Conservation (phyloP, 2,113 vertebrate species). For the Brachionichthys hirsutus region DNA sequence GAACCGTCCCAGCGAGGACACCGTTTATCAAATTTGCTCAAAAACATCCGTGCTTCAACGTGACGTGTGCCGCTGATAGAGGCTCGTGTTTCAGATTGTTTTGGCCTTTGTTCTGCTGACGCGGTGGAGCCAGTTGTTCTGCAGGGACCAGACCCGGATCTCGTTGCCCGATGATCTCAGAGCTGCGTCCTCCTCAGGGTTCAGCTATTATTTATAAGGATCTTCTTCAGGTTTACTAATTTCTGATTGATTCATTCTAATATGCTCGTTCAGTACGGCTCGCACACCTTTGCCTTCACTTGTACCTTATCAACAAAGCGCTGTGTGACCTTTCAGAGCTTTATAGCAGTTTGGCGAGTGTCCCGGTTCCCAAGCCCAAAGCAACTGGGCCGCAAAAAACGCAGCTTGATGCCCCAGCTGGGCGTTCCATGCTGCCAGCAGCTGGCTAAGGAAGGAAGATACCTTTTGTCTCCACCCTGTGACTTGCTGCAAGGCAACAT, state of each 20-base stretch:
- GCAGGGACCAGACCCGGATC: constrained; percentile 13
- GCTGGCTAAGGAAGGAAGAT: background rate
- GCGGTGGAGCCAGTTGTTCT: background rate
- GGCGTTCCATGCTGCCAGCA: background rate
- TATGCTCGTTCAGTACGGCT: background rate
- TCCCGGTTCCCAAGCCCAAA: constrained; percentile 35
- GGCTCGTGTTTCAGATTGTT: too few species aligned
- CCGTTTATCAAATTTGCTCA: too few species aligned
- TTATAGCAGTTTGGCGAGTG: constrained; percentile 16
- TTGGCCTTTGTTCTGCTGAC: too few species aligned
- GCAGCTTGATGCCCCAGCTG: background rate
- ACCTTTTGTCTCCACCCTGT: constrained; percentile 32
- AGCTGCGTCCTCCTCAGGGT: constrained; percentile 3
- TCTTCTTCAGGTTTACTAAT: constrained; percentile 7
- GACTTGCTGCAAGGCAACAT: background rate
- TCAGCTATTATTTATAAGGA: background rate
- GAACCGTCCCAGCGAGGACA: too few species aligned
- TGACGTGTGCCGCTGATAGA: too few species aligned
- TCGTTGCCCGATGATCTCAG: too few species aligned
- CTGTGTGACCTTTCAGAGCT: background rate
- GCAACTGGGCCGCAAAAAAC: constrained; percentile 13
- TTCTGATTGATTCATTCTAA: background rate
- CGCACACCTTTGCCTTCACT: fast-evolving
- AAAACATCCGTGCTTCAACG: too few species aligned
- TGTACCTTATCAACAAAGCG: background rate